These are phyloP conservation scores for Rhagium mordax DNA, from an alignment of 2,888 invertebrate species.

Conservation along the genomic window DNA sequence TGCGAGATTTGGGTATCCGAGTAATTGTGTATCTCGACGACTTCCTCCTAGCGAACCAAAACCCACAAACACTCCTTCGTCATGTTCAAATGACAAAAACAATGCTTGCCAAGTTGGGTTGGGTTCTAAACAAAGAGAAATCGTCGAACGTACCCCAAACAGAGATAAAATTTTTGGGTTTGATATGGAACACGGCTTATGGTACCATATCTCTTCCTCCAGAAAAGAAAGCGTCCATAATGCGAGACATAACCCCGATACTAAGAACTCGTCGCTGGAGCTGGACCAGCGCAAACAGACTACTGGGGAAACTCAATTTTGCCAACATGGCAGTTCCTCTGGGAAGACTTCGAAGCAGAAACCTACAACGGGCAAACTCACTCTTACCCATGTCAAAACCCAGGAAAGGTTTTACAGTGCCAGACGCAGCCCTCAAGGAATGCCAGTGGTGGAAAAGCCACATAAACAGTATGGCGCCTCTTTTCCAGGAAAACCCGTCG, in stretches of 20 bases:
- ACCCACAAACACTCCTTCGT: too few relatives aligned
- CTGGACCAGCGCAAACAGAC: slow-evolving; percentile 18
- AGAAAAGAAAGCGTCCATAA: slow-evolving; percentile 17
- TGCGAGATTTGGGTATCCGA: neutral
- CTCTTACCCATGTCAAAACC: slow-evolving; percentile 25
- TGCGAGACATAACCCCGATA: slow-evolving; percentile 15
- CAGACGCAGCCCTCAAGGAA: neutral
- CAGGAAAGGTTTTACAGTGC: neutral
- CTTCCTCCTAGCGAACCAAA: neutral
- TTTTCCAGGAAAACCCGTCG: neutral
- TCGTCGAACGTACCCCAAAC: slow-evolving; percentile 18
- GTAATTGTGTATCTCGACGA: neutral
- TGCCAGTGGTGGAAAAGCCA: neutral
- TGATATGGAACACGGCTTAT: slow-evolving; percentile 38
- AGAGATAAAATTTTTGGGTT: slow-evolving; percentile 27
- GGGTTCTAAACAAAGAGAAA: slow-evolving; percentile 34
- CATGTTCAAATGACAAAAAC: neutral
- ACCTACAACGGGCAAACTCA: slow-evolving; percentile 3
- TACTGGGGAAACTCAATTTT: slow-evolving; percentile 33
- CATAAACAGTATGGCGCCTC: neutral
- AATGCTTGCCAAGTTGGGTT: slow-evolving; percentile 14
- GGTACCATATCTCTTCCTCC: slow-evolving; percentile 15
- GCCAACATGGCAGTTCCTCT: slow-evolving; percentile 39
- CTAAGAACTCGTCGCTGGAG: slow-evolving; percentile 10
- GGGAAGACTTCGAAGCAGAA: slow-evolving; percentile 38